Base-by-base conservation (phyloP, 2,113 vertebrate species). In the Festucalex cinctus region DNA sequence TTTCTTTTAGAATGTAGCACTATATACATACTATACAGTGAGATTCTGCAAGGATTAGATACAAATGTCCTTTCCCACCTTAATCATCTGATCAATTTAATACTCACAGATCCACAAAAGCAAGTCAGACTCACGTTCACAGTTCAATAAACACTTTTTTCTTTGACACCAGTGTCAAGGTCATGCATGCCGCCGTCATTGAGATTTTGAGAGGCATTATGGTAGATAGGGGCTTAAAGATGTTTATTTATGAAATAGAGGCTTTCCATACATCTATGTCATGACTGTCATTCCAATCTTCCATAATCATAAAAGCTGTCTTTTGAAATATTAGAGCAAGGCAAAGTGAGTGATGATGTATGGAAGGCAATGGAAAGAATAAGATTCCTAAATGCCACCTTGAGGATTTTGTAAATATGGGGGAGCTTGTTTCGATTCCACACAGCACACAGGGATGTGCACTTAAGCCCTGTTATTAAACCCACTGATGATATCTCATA, bases 221-320 rank as follows among this genome's bases (percentile, higher is more conserved):
- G 44, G 60, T 5, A 63, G 68, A 73, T 48, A 9, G 71, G 10
- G 74, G 54, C 63, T 82, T 76, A 75, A 70, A 71, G 58, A 57
- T 79, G 65, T 86, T 48, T 80, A 77, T 83, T 82, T 83, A 81
- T 78, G 70, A 74, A 77, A 66, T 76, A 80, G 70, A 73, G 65
- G 59, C 65, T 73, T 22, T 53, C 68, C 80, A 90, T 85, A 79
- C 82, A 85, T 87, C 74, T 82, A 80, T 17, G 69, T 72, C 71
- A 69, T 14, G 10, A 70, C 61, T 81, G 80, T 76, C 81, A 77
- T 83, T 86, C 72, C 76, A 83, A 88, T 90, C 80, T 84, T 66
- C 73, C 56, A 51, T 77, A 82, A 85, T 75, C 2, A 79, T 65
- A 83, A 81, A 63, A 77, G 69, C 65, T 71, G 78, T 78, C 85